Conservation (phyloP, 1,140 invertebrate genomes). For the Drosophila miranda region DNA sequence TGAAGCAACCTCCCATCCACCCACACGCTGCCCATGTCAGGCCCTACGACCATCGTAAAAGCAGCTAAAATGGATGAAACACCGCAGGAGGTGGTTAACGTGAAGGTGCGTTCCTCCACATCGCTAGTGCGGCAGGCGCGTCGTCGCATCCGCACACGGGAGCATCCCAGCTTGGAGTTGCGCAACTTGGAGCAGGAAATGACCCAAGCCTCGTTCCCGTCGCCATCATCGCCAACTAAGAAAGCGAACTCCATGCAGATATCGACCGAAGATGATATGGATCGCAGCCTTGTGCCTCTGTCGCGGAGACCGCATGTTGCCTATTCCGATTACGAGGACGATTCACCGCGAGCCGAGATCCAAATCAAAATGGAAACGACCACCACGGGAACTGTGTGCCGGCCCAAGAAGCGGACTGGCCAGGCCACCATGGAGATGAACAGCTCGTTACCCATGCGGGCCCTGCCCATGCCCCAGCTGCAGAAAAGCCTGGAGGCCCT, state of each 20-base stretch:
- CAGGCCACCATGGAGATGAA: conserved; percentile 1
- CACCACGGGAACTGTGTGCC: conserved; percentile 32
- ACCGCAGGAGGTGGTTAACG: conserved; percentile 3
- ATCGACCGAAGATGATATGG: conserved; percentile 18
- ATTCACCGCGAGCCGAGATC: conserved; percentile 42
- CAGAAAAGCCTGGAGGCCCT: conserved; percentile 25
- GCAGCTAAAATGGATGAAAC: conserved; percentile 34
- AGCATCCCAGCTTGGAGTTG: conserved; percentile 39
- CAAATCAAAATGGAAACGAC: conserved; percentile 51
- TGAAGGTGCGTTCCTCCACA: conserved; percentile 43
- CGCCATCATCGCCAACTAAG: not conserved
- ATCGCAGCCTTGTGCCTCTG: conserved; percentile 10
- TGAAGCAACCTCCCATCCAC: conserved; percentile 5
- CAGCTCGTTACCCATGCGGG: conserved; percentile 25
- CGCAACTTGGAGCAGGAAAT: conserved; percentile 6
- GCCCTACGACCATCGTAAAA: conserved; percentile 29
- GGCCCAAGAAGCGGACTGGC: conserved; percentile 20
- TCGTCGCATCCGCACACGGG: conserved; percentile 43
- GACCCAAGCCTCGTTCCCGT: not conserved
- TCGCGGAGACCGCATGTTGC: not conserved
- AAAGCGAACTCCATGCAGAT: conserved; percentile 1
- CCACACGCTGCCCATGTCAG: conserved; percentile 29
- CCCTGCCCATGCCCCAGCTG: conserved; percentile 37
- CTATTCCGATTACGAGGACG: conserved; percentile 37
- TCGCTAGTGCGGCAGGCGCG: conserved; percentile 55